These are phyloP conservation scores for Clarias batrachus DNA, from an alignment of 2,113 vertebrate genomes.

Conservation along the genomic window DNA sequence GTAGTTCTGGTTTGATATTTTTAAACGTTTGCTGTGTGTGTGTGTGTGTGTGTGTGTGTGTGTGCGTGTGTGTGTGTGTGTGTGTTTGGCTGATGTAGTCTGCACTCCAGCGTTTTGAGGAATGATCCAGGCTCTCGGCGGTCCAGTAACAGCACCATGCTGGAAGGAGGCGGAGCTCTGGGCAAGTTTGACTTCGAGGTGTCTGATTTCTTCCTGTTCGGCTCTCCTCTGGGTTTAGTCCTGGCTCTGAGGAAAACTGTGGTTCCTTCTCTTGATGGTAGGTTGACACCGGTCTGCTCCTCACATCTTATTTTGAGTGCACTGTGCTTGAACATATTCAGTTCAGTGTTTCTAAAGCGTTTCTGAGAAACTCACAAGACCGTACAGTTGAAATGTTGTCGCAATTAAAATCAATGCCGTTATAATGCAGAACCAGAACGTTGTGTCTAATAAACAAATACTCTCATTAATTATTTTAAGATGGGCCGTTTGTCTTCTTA, in stretches of 20 bases:
- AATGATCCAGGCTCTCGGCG: constrained; percentile 80
- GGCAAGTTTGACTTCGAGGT: constrained; percentile 93
- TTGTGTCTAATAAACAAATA: background rate
- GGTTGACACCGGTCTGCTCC: background rate
- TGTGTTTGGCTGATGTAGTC: constrained; percentile 65
- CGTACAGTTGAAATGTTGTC: too few relatives aligned
- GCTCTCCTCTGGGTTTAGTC: constrained; percentile 91
- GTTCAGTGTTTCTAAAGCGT: background rate
- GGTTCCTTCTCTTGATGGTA: constrained; percentile 86
- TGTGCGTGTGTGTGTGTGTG: constrained; percentile 21
- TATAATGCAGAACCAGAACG: background rate
- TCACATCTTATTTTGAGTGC: background rate
- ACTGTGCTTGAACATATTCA: background rate
- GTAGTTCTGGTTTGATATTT: background rate
- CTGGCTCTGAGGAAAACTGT: constrained; percentile 94
- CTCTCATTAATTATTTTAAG: background rate
- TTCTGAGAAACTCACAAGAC: too few relatives aligned
- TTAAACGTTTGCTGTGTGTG: background rate
- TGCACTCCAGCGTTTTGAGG: constrained; percentile 87
- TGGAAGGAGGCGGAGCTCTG: constrained; percentile 78
- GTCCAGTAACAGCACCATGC: constrained; percentile 89
- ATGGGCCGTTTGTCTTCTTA: background rate
- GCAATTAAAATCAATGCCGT: background rate
- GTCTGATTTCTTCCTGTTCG: constrained; percentile 94
- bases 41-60: background rate